Percentiles rank a stretch among this genome's conserved stretches.
Evolutionary conservation across 1,140 invertebrate genomes (phyloP).

Genomic region (Dendroctonus ponderosae): DNA sequence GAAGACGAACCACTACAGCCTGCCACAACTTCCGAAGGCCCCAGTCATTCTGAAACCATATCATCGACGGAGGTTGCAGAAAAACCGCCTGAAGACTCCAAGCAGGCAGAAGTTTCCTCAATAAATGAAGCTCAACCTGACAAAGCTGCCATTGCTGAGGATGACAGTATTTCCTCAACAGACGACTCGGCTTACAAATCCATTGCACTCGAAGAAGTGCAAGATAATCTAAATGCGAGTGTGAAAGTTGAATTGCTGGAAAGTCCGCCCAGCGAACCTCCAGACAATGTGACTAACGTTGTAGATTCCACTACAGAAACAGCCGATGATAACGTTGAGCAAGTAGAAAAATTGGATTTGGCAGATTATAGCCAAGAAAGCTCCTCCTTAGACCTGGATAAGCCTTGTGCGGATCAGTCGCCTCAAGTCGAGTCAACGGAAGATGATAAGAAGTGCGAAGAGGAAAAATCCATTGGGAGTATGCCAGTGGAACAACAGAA

Average conservation of each 20-base stretch:
- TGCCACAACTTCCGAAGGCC: too few relatives aligned
- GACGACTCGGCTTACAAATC: constrained; percentile 15
- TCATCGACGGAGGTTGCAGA: constrained; percentile 15
- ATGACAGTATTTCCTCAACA: constrained; percentile 35
- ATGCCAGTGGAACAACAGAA: not conserved
- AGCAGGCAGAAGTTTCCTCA: constrained; percentile 1
- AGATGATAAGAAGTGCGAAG: not conserved
- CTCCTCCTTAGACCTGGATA: too few relatives aligned
- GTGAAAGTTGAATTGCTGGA: too few relatives aligned
- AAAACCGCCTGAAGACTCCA: constrained; percentile 28
- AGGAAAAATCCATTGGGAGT: too few relatives aligned
- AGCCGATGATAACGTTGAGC: not conserved
- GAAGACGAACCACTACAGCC: too few relatives aligned
- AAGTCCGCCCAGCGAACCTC: not conserved
- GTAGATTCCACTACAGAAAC: not conserved
- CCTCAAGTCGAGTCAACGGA: constrained; percentile 1
- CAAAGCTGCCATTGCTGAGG: constrained; percentile 32
- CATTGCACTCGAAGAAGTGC: not conserved
- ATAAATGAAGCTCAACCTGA: constrained; percentile 1
- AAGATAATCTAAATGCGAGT: too few relatives aligned
- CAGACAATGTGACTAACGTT: constrained; percentile 2
- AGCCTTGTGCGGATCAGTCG: not conserved
- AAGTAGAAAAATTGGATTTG: not conserved
- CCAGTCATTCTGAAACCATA: not conserved
- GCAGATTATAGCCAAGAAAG: not conserved